phyloP scores from a whole-genome alignment of 2,113 vertebrate genomes.

The Odobenus rosmarus region DNA sequence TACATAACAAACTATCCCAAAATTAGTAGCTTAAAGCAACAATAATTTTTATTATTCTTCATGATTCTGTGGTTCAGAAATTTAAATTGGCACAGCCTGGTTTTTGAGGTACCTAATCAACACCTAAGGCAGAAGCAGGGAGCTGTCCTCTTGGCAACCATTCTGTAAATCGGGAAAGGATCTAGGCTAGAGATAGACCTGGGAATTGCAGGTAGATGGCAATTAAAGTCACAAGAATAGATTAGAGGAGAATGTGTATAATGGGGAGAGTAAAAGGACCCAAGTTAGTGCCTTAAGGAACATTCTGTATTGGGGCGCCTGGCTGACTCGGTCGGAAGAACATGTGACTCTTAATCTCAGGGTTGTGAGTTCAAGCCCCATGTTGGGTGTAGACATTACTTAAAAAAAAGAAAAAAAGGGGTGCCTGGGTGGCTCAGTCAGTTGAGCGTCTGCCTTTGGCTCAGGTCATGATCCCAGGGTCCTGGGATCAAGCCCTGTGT shows the following conservation, averaged over 20 bases:
- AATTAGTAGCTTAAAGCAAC: not conserved
- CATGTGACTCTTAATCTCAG: not conserved
- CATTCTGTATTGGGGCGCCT: not conserved
- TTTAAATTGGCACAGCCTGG: not conserved
- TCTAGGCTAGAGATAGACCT: not conserved
- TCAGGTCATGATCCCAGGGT: no score
- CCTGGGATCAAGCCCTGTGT: no score
- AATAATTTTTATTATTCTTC: not conserved
- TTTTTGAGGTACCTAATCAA: not conserved
- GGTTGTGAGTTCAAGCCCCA: not conserved
- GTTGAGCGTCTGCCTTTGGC: no score
- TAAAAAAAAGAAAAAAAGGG: not conserved
- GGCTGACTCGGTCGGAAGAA: not conserved
- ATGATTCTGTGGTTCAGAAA: not conserved
- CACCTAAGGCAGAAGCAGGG: not conserved
- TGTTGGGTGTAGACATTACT: not conserved
- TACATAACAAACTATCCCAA: not conserved
- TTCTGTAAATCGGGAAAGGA: not conserved
- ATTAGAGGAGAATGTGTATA: not conserved
- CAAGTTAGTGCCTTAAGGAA: not conserved
- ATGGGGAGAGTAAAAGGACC: not conserved
- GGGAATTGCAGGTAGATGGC: not conserved
- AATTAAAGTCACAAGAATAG: not conserved
- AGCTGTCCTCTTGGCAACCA: not conserved
- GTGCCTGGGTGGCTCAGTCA: no score